A percentile compares a stretch with the other conserved stretches of the same genome.
phyloP scores from a whole-genome alignment of 1,140 invertebrate genomes.

The Orius insidiosus region DNA sequence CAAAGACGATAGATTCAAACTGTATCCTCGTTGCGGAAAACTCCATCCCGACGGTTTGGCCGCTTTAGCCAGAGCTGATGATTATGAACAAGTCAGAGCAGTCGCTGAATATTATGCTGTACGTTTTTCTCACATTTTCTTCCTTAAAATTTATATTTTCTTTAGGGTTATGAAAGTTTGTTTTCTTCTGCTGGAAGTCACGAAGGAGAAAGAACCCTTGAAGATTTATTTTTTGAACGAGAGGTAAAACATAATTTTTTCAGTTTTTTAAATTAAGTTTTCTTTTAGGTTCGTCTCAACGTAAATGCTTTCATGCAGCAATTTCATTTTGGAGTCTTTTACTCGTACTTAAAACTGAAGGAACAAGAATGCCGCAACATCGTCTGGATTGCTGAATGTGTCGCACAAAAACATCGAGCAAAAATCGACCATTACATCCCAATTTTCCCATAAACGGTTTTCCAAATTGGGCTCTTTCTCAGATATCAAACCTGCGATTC shows the following conservation, averaged over 20 bases:
- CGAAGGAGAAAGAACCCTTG: conserved; percentile 95
- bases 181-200: conserved; percentile 97
- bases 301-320: conserved; percentile 96
- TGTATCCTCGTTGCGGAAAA: conserved; percentile 95
- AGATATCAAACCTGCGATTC: not conserved
- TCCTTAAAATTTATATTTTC: conserved; percentile 3
- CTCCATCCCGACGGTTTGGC: conserved; percentile 93
- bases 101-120: conserved; percentile 94
- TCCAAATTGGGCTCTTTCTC: conserved; percentile 2
- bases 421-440: conserved; percentile 99
- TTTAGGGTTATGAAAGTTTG: conserved; percentile 78
- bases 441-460: conserved; percentile 63
- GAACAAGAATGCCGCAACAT: conserved; percentile 99
- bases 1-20: conserved; percentile 93
- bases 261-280: no score
- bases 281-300: conserved; percentile 87
- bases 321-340: conserved; percentile 99
- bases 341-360: conserved; percentile 96
- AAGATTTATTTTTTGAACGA: conserved; percentile 99
- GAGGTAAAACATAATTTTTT: no score
- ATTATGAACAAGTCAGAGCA: conserved; percentile 97
- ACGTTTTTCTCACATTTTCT: conserved; percentile 22
- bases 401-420: conserved; percentile 93
- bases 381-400: conserved; percentile 99
- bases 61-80: conserved; percentile 89